A percentile compares a stretch with the other conserved stretches of the same genome.
phyloP scores from a whole-genome alignment of 2,888 invertebrate genomes.

The Acleris emargana region DNA sequence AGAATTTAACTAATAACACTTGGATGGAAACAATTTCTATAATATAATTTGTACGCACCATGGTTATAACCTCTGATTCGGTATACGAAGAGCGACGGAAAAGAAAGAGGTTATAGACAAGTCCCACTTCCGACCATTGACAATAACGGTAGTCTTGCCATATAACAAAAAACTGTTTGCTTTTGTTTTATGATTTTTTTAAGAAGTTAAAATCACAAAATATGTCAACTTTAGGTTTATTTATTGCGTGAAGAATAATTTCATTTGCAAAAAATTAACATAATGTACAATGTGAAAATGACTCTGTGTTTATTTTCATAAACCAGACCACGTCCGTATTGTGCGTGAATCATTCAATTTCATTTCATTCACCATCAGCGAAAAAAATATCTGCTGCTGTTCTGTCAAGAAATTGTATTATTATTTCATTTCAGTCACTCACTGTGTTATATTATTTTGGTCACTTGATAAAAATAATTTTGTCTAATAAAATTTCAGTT shows the following conservation, averaged over 20 bases:
- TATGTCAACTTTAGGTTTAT: too few species aligned
- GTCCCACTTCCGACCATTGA: constrained; percentile 31
- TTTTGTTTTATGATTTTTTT: background rate
- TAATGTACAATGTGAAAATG: background rate
- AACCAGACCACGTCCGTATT: constrained; percentile 32
- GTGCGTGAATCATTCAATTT: constrained; percentile 41
- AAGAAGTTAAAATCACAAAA: too few species aligned
- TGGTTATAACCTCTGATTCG: constrained; percentile 80
- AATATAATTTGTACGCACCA: constrained; percentile 73
- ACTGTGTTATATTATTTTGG: constrained; percentile 62
- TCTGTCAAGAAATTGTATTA: constrained; percentile 37
- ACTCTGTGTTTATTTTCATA: constrained; percentile 31
- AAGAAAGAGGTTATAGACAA: constrained; percentile 52
- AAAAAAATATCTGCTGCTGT: constrained; percentile 43
- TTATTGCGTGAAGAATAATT: too few species aligned
- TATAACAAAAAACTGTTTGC: background rate
- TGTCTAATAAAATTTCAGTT: constrained; percentile 56
- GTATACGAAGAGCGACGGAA: constrained; percentile 75
- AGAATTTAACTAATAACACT: constrained; percentile 37
- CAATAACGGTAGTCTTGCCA: constrained; percentile 29
- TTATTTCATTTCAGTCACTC: constrained; percentile 37
- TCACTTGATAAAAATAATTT: constrained; percentile 63
- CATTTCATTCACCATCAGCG: constrained; percentile 56
- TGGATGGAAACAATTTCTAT: constrained; percentile 46
- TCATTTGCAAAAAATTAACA: too few species aligned